Evolutionary conservation across 2,888 invertebrate species (phyloP).

Genomic region (Nephrotoma flavescens): DNA sequence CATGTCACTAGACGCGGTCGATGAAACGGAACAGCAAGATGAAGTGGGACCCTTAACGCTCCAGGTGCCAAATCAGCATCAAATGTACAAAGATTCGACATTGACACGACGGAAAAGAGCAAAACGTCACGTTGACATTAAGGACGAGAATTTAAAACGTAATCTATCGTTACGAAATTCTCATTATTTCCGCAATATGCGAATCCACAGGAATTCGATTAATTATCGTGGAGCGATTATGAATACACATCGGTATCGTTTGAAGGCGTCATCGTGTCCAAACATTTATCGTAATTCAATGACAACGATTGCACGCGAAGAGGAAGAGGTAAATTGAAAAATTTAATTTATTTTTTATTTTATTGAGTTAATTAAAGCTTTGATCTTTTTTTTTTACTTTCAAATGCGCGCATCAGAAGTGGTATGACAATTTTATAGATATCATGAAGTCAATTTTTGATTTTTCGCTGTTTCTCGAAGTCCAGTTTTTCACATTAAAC

Average conservation of each 20-base stretch:
- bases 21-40: constrained; percentile 9
- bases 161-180: constrained; percentile 33
- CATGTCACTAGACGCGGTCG: constrained; percentile 15
- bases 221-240: constrained; percentile 77
- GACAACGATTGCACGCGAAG: constrained; percentile 64
- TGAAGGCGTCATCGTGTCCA: constrained; percentile 81
- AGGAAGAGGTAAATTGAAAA: constrained; percentile 43
- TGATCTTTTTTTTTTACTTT: constrained; percentile 8
- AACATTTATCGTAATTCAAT: constrained; percentile 83
- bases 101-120: constrained; percentile 17
- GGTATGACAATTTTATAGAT: constrained; percentile 52
- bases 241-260: constrained; percentile 63
- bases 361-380: constrained; percentile 17
- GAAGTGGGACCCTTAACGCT: constrained; percentile 16
- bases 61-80: not conserved
- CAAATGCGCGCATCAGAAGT: constrained; percentile 38
- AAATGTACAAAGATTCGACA: not conserved
- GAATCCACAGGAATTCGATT: constrained; percentile 62
- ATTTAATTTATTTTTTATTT: not conserved
- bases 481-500: constrained; percentile 66
- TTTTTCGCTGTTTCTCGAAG: constrained; percentile 60
- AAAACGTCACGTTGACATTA: not conserved
- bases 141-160: constrained; percentile 20
- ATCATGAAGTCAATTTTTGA: constrained; percentile 60
- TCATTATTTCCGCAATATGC: constrained; percentile 53